Base-by-base conservation (phyloP, 2,113 vertebrate species). In the Centrocercus urophasianus region DNA sequence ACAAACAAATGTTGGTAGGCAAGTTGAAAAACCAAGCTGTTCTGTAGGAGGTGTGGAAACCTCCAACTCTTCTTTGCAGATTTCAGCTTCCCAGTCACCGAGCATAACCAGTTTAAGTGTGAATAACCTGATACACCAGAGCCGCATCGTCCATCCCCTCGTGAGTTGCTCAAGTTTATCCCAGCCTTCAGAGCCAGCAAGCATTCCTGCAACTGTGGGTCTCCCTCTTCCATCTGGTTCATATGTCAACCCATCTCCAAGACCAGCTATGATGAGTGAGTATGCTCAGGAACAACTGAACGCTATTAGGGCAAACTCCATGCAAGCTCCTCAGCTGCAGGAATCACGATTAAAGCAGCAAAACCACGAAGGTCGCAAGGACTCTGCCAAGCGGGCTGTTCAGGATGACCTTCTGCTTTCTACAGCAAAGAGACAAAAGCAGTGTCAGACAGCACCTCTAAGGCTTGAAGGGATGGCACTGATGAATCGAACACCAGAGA, bases 51-150 rank as follows among this genome's bases (percentile, higher is more conserved):
- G 52, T 17, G 97, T 96, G 21, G 97, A 97, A 96, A 96, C 96
- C 25, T 66, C 97, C 72, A 98, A 96, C 90, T 69, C 98, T 74
- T 96, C 98, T 52, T 97, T 98, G 79, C 98, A 98, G 93, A 97
- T 98, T 78, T 96, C 98, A 1, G 78, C 98, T 88, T 98, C 99
- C 27, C 98, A 98, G 52, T 96, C 98, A 24, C 97, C 98, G 30
- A 98, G 95, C 40, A 95, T 98, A 52, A 98, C 98, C 22, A 99
- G 98, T 93, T 98, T 99, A 95, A 99, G 99, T 2, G 98, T 99
- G 81, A 99, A 99, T 97, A 99, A 99, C 91, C 98, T 99, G 10
- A 98, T 99, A 83, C 98, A 98, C 76, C 98, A 98, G 83, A 97
- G 91, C 64, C 98, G 96, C 84, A 97, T 98, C 72, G 98, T 94